phyloP scores from a whole-genome alignment of 2,888 invertebrate genomes.

The Dusona sp. region DNA sequence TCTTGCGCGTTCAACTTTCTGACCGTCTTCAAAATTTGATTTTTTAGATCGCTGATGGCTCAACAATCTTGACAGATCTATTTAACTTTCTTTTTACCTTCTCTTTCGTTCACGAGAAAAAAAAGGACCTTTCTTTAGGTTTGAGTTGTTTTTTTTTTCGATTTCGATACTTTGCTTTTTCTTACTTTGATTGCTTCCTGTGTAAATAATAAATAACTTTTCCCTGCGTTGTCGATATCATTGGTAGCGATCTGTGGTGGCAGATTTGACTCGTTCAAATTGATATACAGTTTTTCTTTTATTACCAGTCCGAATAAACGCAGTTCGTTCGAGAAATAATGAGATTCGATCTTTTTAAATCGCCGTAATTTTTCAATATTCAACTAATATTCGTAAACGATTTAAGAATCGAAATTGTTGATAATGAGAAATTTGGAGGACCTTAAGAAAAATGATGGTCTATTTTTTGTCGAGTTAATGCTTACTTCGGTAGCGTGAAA shows the following conservation, averaged over 20 bases:
- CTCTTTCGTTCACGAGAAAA: no score
- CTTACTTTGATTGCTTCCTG: background rate
- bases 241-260: background rate
- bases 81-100: no score
- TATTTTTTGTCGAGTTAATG: constrained; percentile 17
- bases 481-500: constrained; percentile 54
- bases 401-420: background rate
- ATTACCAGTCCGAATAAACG: background rate
- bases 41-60: background rate
- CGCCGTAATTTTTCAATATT: background rate
- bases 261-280: no score
- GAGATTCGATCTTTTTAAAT: background rate
- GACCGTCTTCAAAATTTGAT: background rate
- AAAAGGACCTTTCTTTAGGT: no score
- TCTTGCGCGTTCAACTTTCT: background rate
- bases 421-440: background rate
- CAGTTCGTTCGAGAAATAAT: background rate
- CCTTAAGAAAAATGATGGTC: background rate
- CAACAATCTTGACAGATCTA: background rate
- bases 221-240: background rate
- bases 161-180: background rate
- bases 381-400: background rate
- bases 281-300: background rate
- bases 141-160: no score
- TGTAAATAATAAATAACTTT: background rate